Base-by-base conservation (phyloP, 37 sponge, comb jelly and placozoan genomes). In the Corticium candelabrum region DNA sequence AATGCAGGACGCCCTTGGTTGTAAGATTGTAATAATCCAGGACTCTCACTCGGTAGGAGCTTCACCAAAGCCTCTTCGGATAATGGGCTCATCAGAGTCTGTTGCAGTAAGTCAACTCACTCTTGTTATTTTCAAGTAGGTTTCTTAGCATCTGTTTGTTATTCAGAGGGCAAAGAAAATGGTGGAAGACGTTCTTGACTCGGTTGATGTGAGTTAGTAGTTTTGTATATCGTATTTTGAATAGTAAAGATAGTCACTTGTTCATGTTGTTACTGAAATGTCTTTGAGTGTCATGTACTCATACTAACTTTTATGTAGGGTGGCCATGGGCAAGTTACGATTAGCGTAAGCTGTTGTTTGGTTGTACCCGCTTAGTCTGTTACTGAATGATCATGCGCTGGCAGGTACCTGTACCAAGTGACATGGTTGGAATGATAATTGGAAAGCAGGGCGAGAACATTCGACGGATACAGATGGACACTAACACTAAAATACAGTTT, bases 1-100 rank as follows among this genome's bases (percentile, higher is more conserved):
- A 15, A 76, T 93, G 11, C 90, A 89, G 91, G 94, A 96, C 75
- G 77, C 83, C 39, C 90, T 93, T 70, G 94, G 91, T 0, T 93
- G 93, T 67, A 87, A 89, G 68, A 91, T 97, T 93, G 91, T 90
- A 78, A 94, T 97, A 90, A 87, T 97, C 35, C 99, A 97, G 79
- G 99, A 97, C 79, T 90, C 62, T 32, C 29, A 31, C 21, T 36
- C 62, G 3, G 36, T 76, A 3, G 36, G 29, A 4, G 4, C 5
- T 11, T 36, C 3, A 40, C 41, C 29, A 40, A 37, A 37, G 4
- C 21, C 21, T 37, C 62, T 40, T 36, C 29, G 62, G 5, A 37
- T 31, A 40, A 5, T 57, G 38, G 86, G 74, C 21, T 69, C 1
- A 68, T 35, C 35, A 11, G 71, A 57, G 21, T 33, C 11, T 5